phyloP scores from a whole-genome alignment of 2,113 vertebrate species.

The Cebidichthys violaceus region DNA sequence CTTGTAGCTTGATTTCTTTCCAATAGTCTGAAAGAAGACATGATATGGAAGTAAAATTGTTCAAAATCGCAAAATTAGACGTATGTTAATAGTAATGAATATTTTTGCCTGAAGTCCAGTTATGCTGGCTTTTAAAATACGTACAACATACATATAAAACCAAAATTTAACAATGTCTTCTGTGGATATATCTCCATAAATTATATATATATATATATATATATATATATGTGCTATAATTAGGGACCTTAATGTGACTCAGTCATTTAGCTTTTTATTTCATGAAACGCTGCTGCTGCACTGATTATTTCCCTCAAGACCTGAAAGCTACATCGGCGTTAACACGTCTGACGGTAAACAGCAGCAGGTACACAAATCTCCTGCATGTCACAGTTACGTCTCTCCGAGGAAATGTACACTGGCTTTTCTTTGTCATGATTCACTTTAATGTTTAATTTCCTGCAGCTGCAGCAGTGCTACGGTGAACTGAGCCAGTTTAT shows the following conservation, averaged over 20 bases:
- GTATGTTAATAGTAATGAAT: no score
- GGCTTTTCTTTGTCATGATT: slow-evolving; percentile 25
- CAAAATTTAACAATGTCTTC: not conserved
- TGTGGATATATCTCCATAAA: not conserved
- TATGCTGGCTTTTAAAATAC: no score
- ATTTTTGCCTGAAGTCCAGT: no score
- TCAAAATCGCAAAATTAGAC: no score
- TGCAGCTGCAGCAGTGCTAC: not conserved
- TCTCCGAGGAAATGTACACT: slow-evolving; percentile 31
- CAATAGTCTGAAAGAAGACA: no score
- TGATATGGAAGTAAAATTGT: no score
- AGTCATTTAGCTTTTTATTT: not conserved
- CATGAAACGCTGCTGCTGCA: not conserved
- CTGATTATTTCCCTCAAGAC: slow-evolving; percentile 43
- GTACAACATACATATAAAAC: no score
- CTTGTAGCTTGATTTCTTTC: no score
- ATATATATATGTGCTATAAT: not conserved
- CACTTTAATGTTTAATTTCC: slow-evolving; percentile 26
- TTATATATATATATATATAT: no score
- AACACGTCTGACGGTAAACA: slow-evolving; percentile 6
- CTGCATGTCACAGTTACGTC: slow-evolving; percentile 25
- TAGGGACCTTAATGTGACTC: not conserved
- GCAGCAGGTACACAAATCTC: slow-evolving; percentile 51
- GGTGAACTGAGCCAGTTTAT: not conserved
- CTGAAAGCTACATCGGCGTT: slow-evolving; percentile 30